Percentiles rank a stretch among this genome's conserved stretches.
Conservation (phyloP, 2,888 invertebrate genomes). For the Drosophila austrosaltans region DNA sequence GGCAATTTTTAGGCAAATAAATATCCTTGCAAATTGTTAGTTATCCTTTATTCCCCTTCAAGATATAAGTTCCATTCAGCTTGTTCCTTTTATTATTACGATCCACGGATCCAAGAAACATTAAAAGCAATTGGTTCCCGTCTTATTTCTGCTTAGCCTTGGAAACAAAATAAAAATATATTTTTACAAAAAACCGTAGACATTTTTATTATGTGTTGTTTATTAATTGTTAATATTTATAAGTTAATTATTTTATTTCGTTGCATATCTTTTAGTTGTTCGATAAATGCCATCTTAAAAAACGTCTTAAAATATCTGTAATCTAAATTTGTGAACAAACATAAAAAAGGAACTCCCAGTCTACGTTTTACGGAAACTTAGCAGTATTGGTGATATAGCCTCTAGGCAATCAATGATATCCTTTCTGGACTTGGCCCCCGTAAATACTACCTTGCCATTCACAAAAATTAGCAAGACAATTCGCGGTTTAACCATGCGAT, state of each 20-base stretch:
- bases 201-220: not conserved
- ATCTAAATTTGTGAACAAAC: slow-evolving; percentile 13
- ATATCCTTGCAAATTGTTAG: no score
- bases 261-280: slow-evolving; percentile 5
- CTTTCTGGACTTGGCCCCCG: slow-evolving; percentile 94
- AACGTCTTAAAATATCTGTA: slow-evolving; percentile 1
- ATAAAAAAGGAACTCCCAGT: slow-evolving; percentile 34
- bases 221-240: no score
- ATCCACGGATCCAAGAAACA: no score
- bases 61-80: no score
- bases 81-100: no score
- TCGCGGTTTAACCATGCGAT: slow-evolving; percentile 97
- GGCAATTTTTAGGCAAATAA: no score
- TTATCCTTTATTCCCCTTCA: no score
- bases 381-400: slow-evolving; percentile 96
- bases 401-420: slow-evolving; percentile 97
- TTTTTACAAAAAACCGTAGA: no score
- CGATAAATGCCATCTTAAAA: slow-evolving; percentile 16
- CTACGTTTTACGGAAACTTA: slow-evolving; percentile 94
- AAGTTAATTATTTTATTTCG: not conserved
- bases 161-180: no score
- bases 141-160: no score
- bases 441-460: slow-evolving; percentile 99
- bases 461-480: slow-evolving; percentile 99
- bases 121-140: no score